These are phyloP conservation scores for Sylvietta virens DNA, from an alignment of 2,113 vertebrate species.

Conservation along the genomic window DNA sequence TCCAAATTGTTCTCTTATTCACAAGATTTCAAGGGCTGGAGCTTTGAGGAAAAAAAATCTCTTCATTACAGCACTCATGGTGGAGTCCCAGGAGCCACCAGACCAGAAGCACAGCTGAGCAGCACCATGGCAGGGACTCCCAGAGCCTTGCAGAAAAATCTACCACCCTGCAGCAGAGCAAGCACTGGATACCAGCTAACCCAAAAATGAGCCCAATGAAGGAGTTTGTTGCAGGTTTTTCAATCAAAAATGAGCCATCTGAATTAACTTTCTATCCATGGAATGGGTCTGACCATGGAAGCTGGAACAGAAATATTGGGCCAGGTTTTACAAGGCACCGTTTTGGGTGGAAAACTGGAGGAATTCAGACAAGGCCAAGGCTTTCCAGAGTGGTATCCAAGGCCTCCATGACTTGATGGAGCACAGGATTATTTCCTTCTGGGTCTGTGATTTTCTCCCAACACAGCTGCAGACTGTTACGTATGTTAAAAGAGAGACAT, in stretches of 20 bases:
- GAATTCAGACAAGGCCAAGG: background rate
- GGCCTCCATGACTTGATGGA: background rate
- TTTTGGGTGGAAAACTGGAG: background rate
- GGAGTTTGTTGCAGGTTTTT: background rate
- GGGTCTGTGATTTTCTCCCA: background rate
- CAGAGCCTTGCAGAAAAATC: background rate
- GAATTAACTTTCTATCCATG: background rate
- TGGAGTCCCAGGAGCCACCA: background rate
- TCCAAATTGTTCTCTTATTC: background rate
- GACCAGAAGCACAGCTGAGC: background rate
- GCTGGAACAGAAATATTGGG: background rate
- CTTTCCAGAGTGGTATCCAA: background rate
- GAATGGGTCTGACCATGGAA: background rate
- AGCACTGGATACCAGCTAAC: background rate
- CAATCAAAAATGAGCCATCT: background rate
- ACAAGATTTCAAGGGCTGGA: background rate
- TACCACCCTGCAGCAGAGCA: background rate
- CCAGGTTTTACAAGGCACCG: background rate
- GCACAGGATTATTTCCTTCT: background rate
- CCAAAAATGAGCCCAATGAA: background rate
- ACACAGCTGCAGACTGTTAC: background rate
- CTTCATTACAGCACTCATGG: background rate
- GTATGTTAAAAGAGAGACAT: background rate
- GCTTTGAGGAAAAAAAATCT: background rate
- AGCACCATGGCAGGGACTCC: background rate